Evolutionary conservation across 2,113 vertebrate genomes (phyloP).

Genomic region (Dasyprocta punctata): DNA sequence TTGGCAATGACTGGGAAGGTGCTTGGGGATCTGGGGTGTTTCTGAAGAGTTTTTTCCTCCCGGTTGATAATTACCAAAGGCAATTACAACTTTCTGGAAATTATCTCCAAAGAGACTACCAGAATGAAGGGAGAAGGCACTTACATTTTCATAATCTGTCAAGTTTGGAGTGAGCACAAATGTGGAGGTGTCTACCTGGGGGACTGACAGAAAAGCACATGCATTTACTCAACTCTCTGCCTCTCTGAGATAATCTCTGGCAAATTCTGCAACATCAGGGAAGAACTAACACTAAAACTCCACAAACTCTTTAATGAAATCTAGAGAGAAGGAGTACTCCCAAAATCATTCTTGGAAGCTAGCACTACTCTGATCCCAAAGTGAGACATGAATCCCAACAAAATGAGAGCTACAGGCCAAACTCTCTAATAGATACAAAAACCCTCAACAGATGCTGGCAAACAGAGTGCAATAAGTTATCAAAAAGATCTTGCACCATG

Average conservation of each 20-base stretch:
- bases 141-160: not conserved
- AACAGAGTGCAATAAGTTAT: not conserved
- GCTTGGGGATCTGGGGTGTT: no score
- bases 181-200: no score
- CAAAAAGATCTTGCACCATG: not conserved
- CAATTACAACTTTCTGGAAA: not conserved
- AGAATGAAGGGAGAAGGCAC: not conserved
- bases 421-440: not conserved
- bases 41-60: no score
- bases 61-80: no score
- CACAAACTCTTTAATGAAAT: not conserved
- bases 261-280: not conserved
- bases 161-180: not conserved
- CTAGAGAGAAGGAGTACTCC: not conserved
- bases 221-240: not conserved
- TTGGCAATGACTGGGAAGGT: no score
- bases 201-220: accelerated
- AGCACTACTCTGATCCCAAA: not conserved
- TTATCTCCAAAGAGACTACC: not conserved
- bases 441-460: not conserved
- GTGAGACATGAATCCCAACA: not conserved
- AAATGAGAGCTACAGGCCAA: not conserved
- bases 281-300: not conserved
- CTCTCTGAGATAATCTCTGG: not conserved
- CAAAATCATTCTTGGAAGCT: not conserved